phyloP scores from a whole-genome alignment of 2,113 vertebrate species.

The Neolamprologus sp. region DNA sequence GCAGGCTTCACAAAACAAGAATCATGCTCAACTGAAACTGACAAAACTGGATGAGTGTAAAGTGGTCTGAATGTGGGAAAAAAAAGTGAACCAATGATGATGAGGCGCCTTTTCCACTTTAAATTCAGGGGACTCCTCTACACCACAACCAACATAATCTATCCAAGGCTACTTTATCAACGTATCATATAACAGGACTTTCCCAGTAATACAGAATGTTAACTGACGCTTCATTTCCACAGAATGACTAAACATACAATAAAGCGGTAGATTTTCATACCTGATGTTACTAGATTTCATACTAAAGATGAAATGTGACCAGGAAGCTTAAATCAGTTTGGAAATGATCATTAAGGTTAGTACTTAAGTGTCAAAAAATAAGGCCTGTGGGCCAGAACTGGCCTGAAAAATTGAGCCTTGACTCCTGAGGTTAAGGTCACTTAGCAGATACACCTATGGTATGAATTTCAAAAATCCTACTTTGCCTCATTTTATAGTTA shows the following conservation, averaged over 20 bases:
- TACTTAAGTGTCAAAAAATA: neutral
- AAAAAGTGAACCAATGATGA: constrained; percentile 83
- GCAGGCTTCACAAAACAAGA: constrained; percentile 61
- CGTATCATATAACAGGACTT: neutral
- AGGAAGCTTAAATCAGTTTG: neutral
- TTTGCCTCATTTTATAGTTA: neutral
- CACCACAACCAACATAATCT: neutral
- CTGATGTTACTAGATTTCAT: neutral
- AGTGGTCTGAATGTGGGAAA: constrained; percentile 13
- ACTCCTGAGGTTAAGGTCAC: neutral
- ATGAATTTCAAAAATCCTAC: neutral
- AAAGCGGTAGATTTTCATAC: neutral
- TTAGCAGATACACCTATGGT: neutral
- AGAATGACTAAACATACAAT: neutral
- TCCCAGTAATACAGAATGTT: neutral
- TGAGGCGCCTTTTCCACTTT: neutral
- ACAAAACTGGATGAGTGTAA: constrained; percentile 39
- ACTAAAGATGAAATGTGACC: neutral
- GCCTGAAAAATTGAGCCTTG: neutral
- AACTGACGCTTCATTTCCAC: neutral
- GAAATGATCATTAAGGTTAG: neutral
- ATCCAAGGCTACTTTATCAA: neutral
- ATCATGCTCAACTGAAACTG: constrained; percentile 81
- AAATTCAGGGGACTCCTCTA: neutral
- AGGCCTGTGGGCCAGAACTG: neutral